Evolutionary conservation across 2,113 vertebrate species (phyloP).

Genomic region (Pelobates fuscus): DNA sequence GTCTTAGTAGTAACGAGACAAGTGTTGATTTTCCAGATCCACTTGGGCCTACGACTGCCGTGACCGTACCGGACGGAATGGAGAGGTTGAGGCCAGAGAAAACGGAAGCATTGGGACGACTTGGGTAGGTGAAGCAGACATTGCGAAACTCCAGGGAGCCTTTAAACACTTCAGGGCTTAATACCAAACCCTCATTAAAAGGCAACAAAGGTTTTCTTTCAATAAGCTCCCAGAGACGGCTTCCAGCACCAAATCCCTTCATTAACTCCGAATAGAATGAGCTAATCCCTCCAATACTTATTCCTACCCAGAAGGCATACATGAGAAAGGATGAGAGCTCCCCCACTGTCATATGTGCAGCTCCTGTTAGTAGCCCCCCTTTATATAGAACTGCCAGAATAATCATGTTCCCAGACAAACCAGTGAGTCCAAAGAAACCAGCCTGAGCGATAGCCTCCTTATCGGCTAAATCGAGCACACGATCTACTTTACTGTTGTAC

Average conservation of each 20-base stretch:
- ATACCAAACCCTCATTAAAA: conserved; percentile 77
- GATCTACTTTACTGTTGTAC: conserved; percentile 75
- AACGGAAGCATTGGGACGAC: conserved; percentile 79
- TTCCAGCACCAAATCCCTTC: conserved; percentile 93
- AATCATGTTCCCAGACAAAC: conserved; percentile 92
- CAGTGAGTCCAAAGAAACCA: conserved; percentile 90
- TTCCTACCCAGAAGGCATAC: conserved; percentile 97
- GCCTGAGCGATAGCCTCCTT: conserved; percentile 82
- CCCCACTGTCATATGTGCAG: conserved; percentile 90
- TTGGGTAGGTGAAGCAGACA: conserved; percentile 86
- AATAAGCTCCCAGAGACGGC: conserved; percentile 91
- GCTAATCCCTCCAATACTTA: conserved; percentile 93
- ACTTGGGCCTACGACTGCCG: conserved; percentile 90
- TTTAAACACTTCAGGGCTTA: conserved; percentile 76
- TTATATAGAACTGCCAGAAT: conserved; percentile 93
- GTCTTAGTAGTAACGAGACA: conserved; percentile 84
- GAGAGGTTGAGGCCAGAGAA: conserved; percentile 84
- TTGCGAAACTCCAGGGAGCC: conserved; percentile 83
- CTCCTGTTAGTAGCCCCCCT: conserved; percentile 89
- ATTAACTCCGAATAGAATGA: conserved; percentile 96
- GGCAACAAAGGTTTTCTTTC: conserved; percentile 86
- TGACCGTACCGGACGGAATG: conserved; percentile 86
- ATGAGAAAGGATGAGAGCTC: conserved; percentile 95
- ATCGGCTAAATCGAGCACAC: conserved; percentile 79
- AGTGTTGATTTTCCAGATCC: conserved; percentile 93